Evolutionary conservation across 2,888 invertebrate species (phyloP).

Genomic region (Drosophila leonis): DNA sequence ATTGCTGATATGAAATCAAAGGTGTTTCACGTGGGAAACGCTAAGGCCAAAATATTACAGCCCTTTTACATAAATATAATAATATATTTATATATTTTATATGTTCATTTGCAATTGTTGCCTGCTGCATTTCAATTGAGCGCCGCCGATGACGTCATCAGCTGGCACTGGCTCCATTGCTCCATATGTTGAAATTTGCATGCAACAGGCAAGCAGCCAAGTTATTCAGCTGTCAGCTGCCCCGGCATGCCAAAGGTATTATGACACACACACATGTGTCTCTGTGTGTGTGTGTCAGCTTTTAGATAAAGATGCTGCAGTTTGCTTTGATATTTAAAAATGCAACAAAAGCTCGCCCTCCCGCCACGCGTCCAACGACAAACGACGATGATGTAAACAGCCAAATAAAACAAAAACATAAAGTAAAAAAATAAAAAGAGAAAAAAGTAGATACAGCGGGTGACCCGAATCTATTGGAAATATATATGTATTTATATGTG

Average conservation of each 20-base stretch:
- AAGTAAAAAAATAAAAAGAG: conserved; percentile 10
- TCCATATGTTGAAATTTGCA: conserved; percentile 73
- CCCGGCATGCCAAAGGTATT: conserved; percentile 64
- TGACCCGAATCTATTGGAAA: conserved; percentile 68
- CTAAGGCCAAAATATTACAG: conserved; percentile 22
- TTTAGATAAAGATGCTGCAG: conserved; percentile 69
- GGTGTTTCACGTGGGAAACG: conserved; percentile 63
- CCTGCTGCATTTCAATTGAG: conserved; percentile 66
- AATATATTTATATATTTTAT: neutral
- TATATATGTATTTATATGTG: conserved; percentile 27
- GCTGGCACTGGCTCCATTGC: conserved; percentile 43
- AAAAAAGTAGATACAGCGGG: conserved; percentile 45
- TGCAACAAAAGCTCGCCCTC: conserved; percentile 69
- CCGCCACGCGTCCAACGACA: conserved; percentile 46
- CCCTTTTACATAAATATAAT: conserved; percentile 45
- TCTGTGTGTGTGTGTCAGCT: conserved; percentile 13
- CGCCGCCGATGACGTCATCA: conserved; percentile 60
- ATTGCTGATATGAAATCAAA: conserved; percentile 36
- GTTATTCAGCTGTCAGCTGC: conserved; percentile 17
- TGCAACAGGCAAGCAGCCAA: conserved; percentile 42
- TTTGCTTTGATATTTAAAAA: conserved; percentile 65
- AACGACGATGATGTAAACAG: conserved; percentile 78
- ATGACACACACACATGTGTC: conserved; percentile 65
- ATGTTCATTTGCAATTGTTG: conserved; percentile 8
- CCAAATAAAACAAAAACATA: conserved; percentile 39